Evolutionary conservation across 2,113 vertebrate genomes (phyloP), one percentile per base, ranked within the genome.

Genomic region (Mystacornis crossleyi): DNA sequence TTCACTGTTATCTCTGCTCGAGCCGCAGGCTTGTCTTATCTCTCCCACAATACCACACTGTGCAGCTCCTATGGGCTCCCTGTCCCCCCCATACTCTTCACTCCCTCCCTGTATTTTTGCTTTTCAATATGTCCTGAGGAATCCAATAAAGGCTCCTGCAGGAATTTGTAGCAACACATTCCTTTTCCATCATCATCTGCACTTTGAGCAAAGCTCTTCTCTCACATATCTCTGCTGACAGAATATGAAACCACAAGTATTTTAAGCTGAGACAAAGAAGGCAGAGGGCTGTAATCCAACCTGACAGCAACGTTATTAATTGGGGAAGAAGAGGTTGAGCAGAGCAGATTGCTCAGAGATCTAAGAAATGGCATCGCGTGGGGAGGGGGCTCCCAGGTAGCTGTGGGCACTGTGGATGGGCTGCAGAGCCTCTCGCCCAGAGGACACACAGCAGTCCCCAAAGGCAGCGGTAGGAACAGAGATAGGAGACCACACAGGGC

Each of bases 241-340:
- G 95, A 97, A 97, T 93, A 93, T 93, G 97, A 98, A 98, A 98
- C 97, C 97, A 93, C 97, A 98, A 95, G 96, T 97, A 98, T 98
- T 96, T 98, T 97, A 98, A 98, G 96, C 95, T 97, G 97, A 97
- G 97, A 96, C 97, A 97, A 96, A 97, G 95, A 93, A 96, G 89
- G 88, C 87, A 94, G 95, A 95, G 94, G 93, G 82, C 97, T 97
- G 87, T 98, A 98, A 98, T 98, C 97, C 97, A 97, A 97, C 96
- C 90, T 98, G 98, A 98, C 98, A 98, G 98, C 90, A 84, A 92
- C 26, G 33, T 96, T 96, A 97, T 97, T 96, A 97, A 96, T 87
- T 71, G 18, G 62, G 91, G 87, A 69, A 85, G 92, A 83, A 82
- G 78, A 88, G 54, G 78, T 53, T 74, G 43, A 90, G 78, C 75